Evolutionary conservation across 2,888 invertebrate genomes (phyloP).

Genomic region (Diadegma fenestrale): DNA sequence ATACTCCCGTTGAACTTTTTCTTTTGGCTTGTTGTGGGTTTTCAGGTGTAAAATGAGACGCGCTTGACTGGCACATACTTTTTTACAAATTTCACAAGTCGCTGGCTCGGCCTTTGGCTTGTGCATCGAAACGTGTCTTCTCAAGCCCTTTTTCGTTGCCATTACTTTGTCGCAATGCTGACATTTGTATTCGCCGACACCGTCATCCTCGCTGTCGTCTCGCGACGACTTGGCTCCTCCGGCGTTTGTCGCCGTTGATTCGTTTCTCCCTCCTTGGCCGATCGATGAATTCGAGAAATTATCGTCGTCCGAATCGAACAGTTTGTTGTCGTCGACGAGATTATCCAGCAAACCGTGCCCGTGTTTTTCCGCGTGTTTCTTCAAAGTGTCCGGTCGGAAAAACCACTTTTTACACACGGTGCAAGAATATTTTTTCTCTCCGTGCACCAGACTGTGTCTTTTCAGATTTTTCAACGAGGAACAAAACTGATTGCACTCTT

Average conservation of each 20-base stretch:
- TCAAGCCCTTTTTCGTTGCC: conserved; percentile 83
- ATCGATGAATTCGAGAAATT: conserved; percentile 68
- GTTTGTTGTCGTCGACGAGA: conserved; percentile 81
- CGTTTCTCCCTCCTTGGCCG: conserved; percentile 21
- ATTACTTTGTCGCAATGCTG: conserved; percentile 84
- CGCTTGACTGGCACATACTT: conserved; percentile 83
- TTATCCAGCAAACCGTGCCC: conserved; percentile 83
- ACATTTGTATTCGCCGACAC: conserved; percentile 81
- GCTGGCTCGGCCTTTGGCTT: conserved; percentile 83
- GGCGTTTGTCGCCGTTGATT: neutral
- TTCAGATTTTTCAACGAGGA: conserved; percentile 82
- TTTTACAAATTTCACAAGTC: conserved; percentile 82
- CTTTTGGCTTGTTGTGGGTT: conserved; percentile 83
- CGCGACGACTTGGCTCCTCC: conserved; percentile 41
- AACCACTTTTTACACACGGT: conserved; percentile 84
- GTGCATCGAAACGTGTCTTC: conserved; percentile 83
- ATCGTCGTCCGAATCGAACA: conserved; percentile 82
- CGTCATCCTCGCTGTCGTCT: conserved; percentile 71
- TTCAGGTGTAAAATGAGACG: conserved; percentile 82
- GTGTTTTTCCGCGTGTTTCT: conserved; percentile 83
- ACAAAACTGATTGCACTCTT: conserved; percentile 81
- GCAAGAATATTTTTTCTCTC: conserved; percentile 83
- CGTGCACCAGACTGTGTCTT: conserved; percentile 81
- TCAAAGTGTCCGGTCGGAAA: conserved; percentile 82
- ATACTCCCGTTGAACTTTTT: conserved; percentile 82